Percentiles rank a stretch among this genome's conserved stretches.
Evolutionary conservation across 2,113 vertebrate species (phyloP).

Genomic region (Gadus macrocephalus): DNA sequence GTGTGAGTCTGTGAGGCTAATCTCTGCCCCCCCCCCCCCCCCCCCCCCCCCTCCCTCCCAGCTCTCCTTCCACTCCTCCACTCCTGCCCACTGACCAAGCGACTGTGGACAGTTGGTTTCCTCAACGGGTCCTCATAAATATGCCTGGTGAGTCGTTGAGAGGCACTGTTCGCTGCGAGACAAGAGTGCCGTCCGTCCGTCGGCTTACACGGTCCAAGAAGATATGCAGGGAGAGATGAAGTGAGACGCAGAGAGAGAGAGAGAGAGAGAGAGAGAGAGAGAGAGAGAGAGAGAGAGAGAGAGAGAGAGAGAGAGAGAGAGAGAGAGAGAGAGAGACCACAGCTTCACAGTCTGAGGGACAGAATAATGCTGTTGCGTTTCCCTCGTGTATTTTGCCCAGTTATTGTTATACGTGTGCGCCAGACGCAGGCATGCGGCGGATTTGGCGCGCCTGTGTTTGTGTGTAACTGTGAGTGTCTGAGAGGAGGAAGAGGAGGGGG

Average conservation of each 20-base stretch:
- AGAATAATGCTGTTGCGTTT: conserved; percentile 17
- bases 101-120: conserved; percentile 41
- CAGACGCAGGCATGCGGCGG: neutral
- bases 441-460: neutral
- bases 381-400: neutral
- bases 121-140: conserved; percentile 45
- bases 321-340: conserved; percentile 4
- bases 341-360: conserved; percentile 38
- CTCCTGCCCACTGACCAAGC: conserved; percentile 5
- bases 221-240: conserved; percentile 1
- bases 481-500: conserved; percentile 54
- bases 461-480: conserved; percentile 7
- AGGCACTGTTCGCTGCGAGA: conserved; percentile 37
- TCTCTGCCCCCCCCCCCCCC: neutral
- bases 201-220: conserved; percentile 3
- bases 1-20: conserved; percentile 1
- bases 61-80: neutral
- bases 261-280: neutral
- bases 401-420: too few species aligned
- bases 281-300: conserved; percentile 1
- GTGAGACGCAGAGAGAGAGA: too few species aligned
- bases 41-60: neutral
- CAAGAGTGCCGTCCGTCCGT: conserved; percentile 31
- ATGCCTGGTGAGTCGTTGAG: conserved; percentile 38
- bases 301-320: neutral